These are phyloP conservation scores for Drosophila sproati DNA, from an alignment of 1,140 invertebrate genomes.

Conservation along the genomic window DNA sequence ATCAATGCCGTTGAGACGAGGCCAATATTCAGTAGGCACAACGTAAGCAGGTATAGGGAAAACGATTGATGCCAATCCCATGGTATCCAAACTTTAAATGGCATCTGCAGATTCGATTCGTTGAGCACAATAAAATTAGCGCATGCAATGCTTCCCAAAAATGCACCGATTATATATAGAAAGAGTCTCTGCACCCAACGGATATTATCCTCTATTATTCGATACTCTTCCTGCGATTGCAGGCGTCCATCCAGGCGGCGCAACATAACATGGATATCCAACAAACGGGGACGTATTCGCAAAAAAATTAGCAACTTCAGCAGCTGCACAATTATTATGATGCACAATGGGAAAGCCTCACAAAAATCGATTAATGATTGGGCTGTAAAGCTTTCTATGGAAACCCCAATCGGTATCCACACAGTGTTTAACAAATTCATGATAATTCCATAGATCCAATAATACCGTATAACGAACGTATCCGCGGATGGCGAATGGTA, in stretches of 20 bases:
- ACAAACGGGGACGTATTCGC: slow-evolving; percentile 22
- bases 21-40: not conserved
- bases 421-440: not conserved
- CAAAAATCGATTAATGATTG: slow-evolving; percentile 49
- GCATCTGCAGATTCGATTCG: not conserved
- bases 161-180: not conserved
- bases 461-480: slow-evolving; percentile 39
- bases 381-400: slow-evolving; percentile 26
- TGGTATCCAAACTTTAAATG: slow-evolving; percentile 61
- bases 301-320: slow-evolving; percentile 51
- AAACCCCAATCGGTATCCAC: slow-evolving; percentile 14
- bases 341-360: slow-evolving; percentile 47
- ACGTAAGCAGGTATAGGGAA: slow-evolving; percentile 17
- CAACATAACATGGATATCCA: slow-evolving; percentile 30
- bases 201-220: slow-evolving; percentile 17
- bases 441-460: slow-evolving; percentile 41
- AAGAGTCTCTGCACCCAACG: not conserved
- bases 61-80: slow-evolving; percentile 54
- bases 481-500: slow-evolving; percentile 26
- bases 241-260: slow-evolving; percentile 47
- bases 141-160: not conserved
- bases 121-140: not conserved
- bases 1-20: not conserved
- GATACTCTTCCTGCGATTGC: slow-evolving; percentile 6
- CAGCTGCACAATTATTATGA: slow-evolving; percentile 28